Percentiles rank a stretch among this genome's conserved stretches.
Conservation (phyloP, 2,888 invertebrate species). For the Chalcosyrphus nemorum region DNA sequence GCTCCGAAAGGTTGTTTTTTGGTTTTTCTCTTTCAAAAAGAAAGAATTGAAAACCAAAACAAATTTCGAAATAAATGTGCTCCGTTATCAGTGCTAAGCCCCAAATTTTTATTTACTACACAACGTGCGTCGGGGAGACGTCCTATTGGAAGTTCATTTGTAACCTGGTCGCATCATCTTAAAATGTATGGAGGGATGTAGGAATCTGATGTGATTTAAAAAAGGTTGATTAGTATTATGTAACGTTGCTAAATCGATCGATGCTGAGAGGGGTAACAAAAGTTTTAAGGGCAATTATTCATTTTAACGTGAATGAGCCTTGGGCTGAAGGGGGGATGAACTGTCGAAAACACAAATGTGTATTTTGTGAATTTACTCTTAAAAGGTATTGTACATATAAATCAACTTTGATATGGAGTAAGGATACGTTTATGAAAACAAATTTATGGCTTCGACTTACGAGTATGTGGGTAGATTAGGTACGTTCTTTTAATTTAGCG, state of each 20-base stretch:
- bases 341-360: not conserved
- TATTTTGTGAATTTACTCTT: not conserved
- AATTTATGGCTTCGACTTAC: not conserved
- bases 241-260: not conserved
- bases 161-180: not conserved
- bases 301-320: not conserved
- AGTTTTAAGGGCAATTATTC: conserved; percentile 4
- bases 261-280: not conserved
- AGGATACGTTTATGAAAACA: not conserved
- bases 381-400: not conserved
- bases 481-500: not conserved
- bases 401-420: not conserved
- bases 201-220: not conserved
- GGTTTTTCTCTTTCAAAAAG: not conserved
- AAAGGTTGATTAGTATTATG: conserved; percentile 20
- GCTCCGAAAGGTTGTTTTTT: conserved; percentile 23
- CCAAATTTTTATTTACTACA: conserved; percentile 25
- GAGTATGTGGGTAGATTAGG: not conserved
- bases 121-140: conserved; percentile 5
- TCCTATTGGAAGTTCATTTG: not conserved
- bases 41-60: conserved; percentile 32
- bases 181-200: no score
- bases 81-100: not conserved
- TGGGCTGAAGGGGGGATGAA: not conserved
- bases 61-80: conserved; percentile 35